Conservation (phyloP, 2,797 vertebrate genomes). For the Xyrichtys novacula region DNA sequence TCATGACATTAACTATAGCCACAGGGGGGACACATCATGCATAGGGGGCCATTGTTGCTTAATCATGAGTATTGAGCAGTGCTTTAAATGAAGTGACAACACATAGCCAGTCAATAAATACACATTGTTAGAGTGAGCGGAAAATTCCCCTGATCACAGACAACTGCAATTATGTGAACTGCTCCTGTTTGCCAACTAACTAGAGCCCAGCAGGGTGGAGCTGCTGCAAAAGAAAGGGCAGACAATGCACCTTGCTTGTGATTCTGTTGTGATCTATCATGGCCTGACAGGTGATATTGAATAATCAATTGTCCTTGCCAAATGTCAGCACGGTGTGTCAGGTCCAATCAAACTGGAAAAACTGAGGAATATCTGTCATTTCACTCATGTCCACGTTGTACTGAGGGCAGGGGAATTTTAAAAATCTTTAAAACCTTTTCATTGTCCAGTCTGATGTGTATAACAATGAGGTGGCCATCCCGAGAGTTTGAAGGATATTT, state of each 20-base stretch:
- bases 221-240: conserved; percentile 24
- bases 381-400: conserved; percentile 18
- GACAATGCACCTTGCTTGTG: conserved; percentile 30
- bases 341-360: conserved; percentile 53
- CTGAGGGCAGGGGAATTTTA: neutral
- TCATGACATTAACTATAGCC: conserved; percentile 2
- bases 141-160: conserved; percentile 1
- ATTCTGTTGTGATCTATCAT: conserved; percentile 52
- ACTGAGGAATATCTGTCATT: conserved; percentile 50
- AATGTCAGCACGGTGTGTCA: conserved; percentile 63
- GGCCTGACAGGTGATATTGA: conserved; percentile 61
- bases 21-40: neutral
- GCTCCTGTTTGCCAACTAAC: neutral
- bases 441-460: too few species aligned
- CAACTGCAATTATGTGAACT: conserved; percentile 5
- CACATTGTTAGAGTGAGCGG: neutral
- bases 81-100: conserved; percentile 3
- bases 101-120: neutral
- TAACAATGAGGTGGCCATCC: too few species aligned
- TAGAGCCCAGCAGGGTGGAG: neutral
- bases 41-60: conserved; percentile 1
- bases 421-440: neutral
- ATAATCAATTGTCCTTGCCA: conserved; percentile 71
- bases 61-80: conserved; percentile 16
- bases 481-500: too few species aligned